Evolutionary conservation across 2,113 vertebrate genomes (phyloP), one percentile per base, ranked within the genome.

Genomic region (Trichechus manatus): DNA sequence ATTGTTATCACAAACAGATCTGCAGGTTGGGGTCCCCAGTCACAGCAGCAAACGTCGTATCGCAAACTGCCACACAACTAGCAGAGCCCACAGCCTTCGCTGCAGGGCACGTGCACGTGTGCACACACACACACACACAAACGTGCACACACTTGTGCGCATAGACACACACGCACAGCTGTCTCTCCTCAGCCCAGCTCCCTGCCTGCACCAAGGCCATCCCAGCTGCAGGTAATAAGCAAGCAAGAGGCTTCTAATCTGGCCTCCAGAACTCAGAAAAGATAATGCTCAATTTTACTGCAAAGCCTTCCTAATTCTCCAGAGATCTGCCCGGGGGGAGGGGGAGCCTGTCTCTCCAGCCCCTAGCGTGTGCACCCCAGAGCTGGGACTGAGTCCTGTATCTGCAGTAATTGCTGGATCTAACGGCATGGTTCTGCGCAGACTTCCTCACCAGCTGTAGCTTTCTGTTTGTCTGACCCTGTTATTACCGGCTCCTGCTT

Each of bases 401-500:
- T 8, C 68, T 50, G 66, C 2, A 87, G 6, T 25, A 19, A 92
- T 19, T 87, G 81, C 88, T 96, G 63, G 86, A 89, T 80, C 75
- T 74, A 84, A 66, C 42, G 53, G 31, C 53, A 64, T 97, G 92
- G 87, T 94, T 47, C 66, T 64, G 14, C 66, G 87, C 80, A 96
- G 93, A 31, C 92, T 94, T 96, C 95, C 94, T 94, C 63, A 93
- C 36, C 74, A 94, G 93, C 91, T 93, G 63, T 42, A 96, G 5
- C 3, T 86, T 96, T 75, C 87, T 96, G 13, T 94, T 94, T 81
- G 44, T 81, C 95, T 89, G 92, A 89, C 59, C 63, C 86, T 97
- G 78, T 97, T 98, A 93, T 95, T 95, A 79, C 75, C 97, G 96
- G 95, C 81, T 96, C n/a, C 61, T 83, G 84, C 63, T 97, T 96